phyloP scores from a whole-genome alignment of 1,140 invertebrate genomes.

The Delia radicum region DNA sequence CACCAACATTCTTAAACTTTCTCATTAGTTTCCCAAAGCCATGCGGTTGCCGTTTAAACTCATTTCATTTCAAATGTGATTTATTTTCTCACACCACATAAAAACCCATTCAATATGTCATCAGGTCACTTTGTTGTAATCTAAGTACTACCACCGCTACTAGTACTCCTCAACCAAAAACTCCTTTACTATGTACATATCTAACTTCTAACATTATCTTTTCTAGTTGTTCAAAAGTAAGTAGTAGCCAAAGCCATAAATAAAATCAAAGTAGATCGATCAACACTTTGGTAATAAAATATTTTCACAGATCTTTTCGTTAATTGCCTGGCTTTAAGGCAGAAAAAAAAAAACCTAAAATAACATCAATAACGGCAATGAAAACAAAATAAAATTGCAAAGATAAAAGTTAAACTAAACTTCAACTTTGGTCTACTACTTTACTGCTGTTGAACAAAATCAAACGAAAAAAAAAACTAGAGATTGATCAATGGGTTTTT shows the following conservation, averaged over 20 bases:
- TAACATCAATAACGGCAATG: slow-evolving; percentile 12
- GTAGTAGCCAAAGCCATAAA: slow-evolving; percentile 7
- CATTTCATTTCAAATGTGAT: not conserved
- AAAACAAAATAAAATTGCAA: not conserved
- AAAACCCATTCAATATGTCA: not conserved
- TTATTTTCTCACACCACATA: not conserved
- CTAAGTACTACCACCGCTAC: not conserved
- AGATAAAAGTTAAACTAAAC: not conserved
- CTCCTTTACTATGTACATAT: no score
- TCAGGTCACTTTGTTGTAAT: not conserved
- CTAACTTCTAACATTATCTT: not conserved
- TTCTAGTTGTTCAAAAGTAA: not conserved
- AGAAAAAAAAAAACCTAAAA: not conserved
- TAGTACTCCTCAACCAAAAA: no score
- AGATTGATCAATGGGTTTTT: slow-evolving; percentile 22
- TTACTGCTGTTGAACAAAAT: no score
- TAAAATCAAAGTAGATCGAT: slow-evolving; percentile 26
- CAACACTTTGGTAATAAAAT: slow-evolving; percentile 22
- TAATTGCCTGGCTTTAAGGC: slow-evolving; percentile 24
- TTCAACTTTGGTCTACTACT: not conserved
- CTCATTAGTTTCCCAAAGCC: no score
- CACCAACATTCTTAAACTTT: no score
- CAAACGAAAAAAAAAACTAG: not conserved
- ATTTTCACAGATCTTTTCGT: slow-evolving; percentile 26
- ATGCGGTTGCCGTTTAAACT: not conserved